These are phyloP conservation scores for Cataglyphis albicans DNA, from an alignment of 2,888 invertebrate genomes.

Conservation along the genomic window DNA sequence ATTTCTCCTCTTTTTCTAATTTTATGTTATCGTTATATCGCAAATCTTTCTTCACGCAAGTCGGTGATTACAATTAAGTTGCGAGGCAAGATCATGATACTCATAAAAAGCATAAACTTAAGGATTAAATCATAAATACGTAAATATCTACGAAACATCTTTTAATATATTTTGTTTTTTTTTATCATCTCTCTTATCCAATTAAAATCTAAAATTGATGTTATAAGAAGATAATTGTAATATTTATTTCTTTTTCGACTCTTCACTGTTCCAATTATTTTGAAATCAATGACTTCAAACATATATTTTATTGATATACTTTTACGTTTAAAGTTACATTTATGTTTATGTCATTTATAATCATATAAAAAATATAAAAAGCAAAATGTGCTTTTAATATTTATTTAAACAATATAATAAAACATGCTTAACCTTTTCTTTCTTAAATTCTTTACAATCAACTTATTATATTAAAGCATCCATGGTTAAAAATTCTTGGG, in stretches of 20 bases:
- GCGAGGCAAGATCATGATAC: background rate
- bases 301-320: background rate
- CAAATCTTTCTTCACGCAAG: background rate
- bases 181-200: background rate
- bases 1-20: slow-evolving; percentile 4
- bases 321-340: background rate
- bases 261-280: background rate
- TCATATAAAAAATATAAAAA: background rate
- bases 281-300: background rate
- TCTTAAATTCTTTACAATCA: background rate
- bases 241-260: background rate
- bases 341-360: slow-evolving; percentile 1
- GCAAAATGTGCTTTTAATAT: background rate
- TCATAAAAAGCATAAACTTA: background rate
- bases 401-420: background rate
- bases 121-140: background rate
- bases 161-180: background rate
- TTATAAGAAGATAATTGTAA: background rate
- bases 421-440: background rate
- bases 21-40: background rate
- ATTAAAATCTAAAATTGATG: slow-evolving; percentile 9
- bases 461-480: slow-evolving; percentile 11
- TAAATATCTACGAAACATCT: background rate
- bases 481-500: background rate
- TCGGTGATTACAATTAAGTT: background rate